Percentiles rank a stretch among this genome's conserved stretches.
Conservation (phyloP, 2,797 vertebrate genomes). For the Chanos chanos region DNA sequence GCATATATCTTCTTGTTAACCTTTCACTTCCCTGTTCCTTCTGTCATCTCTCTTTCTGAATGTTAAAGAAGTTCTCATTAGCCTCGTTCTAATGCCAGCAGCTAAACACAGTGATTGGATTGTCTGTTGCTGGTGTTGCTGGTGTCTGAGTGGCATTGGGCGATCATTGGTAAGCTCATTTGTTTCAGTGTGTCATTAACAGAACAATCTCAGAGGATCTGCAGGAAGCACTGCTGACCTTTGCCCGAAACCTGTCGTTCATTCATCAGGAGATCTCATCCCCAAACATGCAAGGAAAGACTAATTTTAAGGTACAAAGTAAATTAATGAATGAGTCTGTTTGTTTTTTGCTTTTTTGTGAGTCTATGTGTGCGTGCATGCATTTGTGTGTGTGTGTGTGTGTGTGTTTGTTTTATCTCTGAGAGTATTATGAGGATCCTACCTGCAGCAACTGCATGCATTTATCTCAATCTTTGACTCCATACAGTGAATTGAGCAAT, state of each 20-base stretch:
- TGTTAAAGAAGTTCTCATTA: constrained; percentile 90
- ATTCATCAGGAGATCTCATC: constrained; percentile 99
- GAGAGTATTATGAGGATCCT: background rate
- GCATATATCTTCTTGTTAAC: constrained; percentile 79
- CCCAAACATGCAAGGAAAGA: constrained; percentile 93
- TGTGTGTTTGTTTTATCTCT: background rate
- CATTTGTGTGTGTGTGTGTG: background rate
- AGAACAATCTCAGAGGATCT: constrained; percentile 91
- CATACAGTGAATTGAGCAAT: too few species aligned
- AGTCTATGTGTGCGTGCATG: background rate
- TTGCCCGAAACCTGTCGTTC: constrained; percentile 96
- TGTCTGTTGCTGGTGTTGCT: constrained; percentile 62
- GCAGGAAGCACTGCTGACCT: constrained; percentile 95
- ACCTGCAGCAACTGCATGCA: too few species aligned
- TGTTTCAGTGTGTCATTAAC: constrained; percentile 93
- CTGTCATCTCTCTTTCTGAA: constrained; percentile 84
- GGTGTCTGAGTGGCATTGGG: constrained; percentile 68
- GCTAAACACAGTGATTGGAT: constrained; percentile 92
- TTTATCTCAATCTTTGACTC: too few species aligned
- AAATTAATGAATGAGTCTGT: constrained; percentile 92
- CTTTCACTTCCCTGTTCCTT: constrained; percentile 71
- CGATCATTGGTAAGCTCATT: constrained; percentile 92
- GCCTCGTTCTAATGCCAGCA: constrained; percentile 79
- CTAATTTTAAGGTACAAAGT: constrained; percentile 96
- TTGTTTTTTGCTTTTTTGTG: constrained; percentile 58